A percentile compares a stretch with the other conserved stretches of the same genome.
Evolutionary conservation across 2,888 invertebrate species (phyloP).

Genomic region (Nemapogon koenigi): DNA sequence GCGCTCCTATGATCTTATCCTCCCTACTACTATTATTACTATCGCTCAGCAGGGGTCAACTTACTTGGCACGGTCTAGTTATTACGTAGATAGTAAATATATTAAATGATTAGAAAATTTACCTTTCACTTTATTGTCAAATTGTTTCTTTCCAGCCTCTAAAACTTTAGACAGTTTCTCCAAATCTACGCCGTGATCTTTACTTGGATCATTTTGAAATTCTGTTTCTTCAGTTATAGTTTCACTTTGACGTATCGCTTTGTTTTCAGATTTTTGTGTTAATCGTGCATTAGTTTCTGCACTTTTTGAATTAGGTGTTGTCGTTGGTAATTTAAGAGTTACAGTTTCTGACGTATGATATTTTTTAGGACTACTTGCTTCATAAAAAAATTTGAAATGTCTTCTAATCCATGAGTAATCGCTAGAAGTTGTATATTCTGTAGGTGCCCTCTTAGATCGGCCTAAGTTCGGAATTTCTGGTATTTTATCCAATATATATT

Average conservation of each 20-base stretch:
- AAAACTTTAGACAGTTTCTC: no score
- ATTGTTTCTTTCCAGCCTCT: no score
- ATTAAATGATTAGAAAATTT: no score
- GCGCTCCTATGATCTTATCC: no score
- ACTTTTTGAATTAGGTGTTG: neutral
- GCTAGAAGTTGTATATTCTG: slow-evolving; percentile 28
- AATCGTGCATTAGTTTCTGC: no score
- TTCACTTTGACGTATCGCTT: slow-evolving; percentile 23
- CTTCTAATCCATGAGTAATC: slow-evolving; percentile 47
- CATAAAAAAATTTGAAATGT: slow-evolving; percentile 39
- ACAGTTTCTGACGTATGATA: slow-evolving; percentile 37
- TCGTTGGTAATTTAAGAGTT: slow-evolving; percentile 24
- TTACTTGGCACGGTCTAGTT: no score
- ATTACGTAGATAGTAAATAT: no score
- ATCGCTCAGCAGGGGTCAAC: no score
- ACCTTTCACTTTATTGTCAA: no score
- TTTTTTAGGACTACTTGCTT: slow-evolving; percentile 33
- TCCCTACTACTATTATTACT: no score
- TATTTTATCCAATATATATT: slow-evolving; percentile 41
- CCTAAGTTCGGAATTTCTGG: slow-evolving; percentile 25
- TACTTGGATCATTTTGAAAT: slow-evolving; percentile 7
- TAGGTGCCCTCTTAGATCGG: neutral
- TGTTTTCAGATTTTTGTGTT: no score
- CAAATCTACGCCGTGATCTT: no score
- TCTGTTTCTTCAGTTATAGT: slow-evolving; percentile 2